Percentiles rank a stretch among this genome's conserved stretches.
Conservation (phyloP, 2,113 vertebrate genomes). For the Ciconia stormi region DNA sequence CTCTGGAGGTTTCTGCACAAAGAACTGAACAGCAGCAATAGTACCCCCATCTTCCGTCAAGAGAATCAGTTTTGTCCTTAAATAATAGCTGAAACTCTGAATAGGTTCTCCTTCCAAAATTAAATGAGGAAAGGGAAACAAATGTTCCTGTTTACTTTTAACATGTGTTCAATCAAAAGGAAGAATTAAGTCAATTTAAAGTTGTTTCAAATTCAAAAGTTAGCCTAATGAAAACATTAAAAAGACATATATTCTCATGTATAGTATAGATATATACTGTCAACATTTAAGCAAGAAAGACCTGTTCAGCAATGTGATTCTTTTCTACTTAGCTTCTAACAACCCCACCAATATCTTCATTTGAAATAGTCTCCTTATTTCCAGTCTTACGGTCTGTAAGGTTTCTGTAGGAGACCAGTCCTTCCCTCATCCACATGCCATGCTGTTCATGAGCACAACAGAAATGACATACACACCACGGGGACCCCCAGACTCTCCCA, state of each 20-base stretch:
- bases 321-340: background rate
- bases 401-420: background rate
- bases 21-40: background rate
- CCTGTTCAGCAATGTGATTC: background rate
- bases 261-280: background rate
- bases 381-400: background rate
- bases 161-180: background rate
- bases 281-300: background rate
- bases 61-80: background rate
- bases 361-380: background rate
- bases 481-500: background rate
- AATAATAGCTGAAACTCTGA: conserved; percentile 10
- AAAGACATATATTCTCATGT: background rate
- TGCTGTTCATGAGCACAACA: background rate
- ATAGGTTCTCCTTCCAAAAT: conserved; percentile 4
- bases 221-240: background rate
- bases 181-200: conserved; percentile 12
- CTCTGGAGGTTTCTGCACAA: conserved; percentile 20
- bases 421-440: fast-evolving
- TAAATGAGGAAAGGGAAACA: conserved; percentile 8
- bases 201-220: background rate
- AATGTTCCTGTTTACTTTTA: conserved; percentile 23
- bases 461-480: background rate
- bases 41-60: background rate
- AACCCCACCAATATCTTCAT: background rate